Base-by-base conservation (phyloP, 2,113 vertebrate species). In the Salvelinus alpinus region DNA sequence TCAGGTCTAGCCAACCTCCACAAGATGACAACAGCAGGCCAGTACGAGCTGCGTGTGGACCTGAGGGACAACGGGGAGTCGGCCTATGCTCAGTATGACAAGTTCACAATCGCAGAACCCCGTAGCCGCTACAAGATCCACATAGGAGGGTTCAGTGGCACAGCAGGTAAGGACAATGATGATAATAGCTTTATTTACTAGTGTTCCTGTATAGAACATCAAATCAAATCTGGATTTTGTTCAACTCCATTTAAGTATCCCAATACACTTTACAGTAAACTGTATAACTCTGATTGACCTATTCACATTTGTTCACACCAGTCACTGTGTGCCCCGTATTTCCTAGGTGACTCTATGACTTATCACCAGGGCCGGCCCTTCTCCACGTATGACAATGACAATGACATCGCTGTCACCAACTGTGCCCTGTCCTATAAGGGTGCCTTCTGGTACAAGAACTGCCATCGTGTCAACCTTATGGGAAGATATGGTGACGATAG, bases 361-460 rank as follows among this genome's bases (percentile, higher is more conserved):
- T 99, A 99, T 85, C 97, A 99, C 82, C 96, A 97, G 0, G 95
- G 95, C 51, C 94, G 96, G 0, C 92, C 95, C 8, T 99, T 99
- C 92, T 99, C 97, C 70, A 99, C 97, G n/a, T 97, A 84, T 1
- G 96, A 99, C 91, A 96, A 97, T 34, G 97, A 99, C 82, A 95
- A 97, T 0, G 97, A 99, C 73, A 94, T 96, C 0, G 97, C 97
- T 9, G 96, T 99, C 86, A 99, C 97, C 85, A 99, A 99, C 92
- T 99, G 97, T 54, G 97, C 97, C 66, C 78, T 99, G 85, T 99
- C 97, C 2, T 99, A 99, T 91, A 98, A 97, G 85, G 97, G 97
- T 0, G 97, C 97, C 0, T 99, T 98, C 90, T 99, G 97, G 97
- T 99, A 99, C 80, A 99, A 97, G 91, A 99, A 99, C 80, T 99